Percentiles rank a stretch among this genome's conserved stretches.
phyloP scores from a whole-genome alignment of 2,888 invertebrate genomes.

The Strigamia transsilvanica region DNA sequence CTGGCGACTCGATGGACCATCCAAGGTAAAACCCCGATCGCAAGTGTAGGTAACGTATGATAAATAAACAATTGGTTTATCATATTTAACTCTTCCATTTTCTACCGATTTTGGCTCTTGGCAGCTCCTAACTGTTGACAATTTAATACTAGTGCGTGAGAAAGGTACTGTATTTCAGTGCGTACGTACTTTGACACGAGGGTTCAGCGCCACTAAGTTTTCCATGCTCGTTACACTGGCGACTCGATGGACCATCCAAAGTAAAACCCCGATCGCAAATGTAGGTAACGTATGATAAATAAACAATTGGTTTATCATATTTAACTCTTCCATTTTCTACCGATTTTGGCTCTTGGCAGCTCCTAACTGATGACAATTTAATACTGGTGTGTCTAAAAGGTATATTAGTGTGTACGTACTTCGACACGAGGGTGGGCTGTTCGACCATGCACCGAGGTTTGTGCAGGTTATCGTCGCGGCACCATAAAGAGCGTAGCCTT shows the following conservation, averaged over 20 bases:
- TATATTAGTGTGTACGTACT: neutral
- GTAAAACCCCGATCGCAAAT: neutral
- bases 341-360: neutral
- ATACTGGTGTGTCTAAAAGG: too few relatives aligned
- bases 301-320: neutral
- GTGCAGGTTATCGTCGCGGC: neutral
- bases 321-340: neutral
- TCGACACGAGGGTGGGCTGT: neutral
- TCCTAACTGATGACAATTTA: too few relatives aligned
- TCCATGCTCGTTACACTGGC: neutral
- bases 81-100: neutral
- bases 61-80: neutral
- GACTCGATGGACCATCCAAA: neutral
- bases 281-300: neutral
- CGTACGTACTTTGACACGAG: too few relatives aligned
- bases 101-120: neutral
- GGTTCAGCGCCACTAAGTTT: neutral
- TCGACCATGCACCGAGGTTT: neutral
- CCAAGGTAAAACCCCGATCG: neutral
- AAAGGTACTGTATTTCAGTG: too few relatives aligned
- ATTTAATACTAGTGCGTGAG: neutral
- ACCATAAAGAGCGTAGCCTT: neutral
- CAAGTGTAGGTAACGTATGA: neutral
- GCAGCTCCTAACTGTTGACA: neutral
- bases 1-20: neutral